Evolutionary conservation across 2,113 vertebrate genomes (phyloP).

Genomic region (Motacilla alba): DNA sequence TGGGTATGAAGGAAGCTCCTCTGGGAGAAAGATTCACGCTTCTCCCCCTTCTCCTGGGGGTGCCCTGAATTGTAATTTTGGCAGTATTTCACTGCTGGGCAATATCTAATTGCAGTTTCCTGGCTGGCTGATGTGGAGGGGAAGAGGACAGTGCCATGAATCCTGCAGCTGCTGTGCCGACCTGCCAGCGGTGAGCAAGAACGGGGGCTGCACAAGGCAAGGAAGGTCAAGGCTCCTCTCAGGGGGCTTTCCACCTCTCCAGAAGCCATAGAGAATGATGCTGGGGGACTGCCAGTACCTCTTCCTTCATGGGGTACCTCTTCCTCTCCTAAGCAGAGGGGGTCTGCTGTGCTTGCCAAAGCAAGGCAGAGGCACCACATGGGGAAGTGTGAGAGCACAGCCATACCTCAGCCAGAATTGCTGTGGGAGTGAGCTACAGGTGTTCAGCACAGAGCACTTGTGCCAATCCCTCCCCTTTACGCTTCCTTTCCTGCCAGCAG

Average conservation of each 20-base stretch:
- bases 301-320: neutral
- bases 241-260: neutral
- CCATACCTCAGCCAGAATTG: rapidly evolving
- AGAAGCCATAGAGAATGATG: neutral
- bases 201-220: neutral
- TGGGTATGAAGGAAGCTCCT: neutral
- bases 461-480: neutral
- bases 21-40: neutral
- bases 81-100: neutral
- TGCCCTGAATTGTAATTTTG: neutral
- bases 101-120: neutral
- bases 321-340: neutral
- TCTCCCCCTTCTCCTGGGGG: neutral
- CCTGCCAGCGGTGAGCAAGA: neutral
- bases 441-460: neutral
- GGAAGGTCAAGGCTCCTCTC: neutral
- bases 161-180: rapidly evolving
- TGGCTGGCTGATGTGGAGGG: neutral
- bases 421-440: neutral
- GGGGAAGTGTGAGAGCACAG: neutral
- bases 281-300: rapidly evolving
- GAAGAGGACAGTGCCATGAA: neutral
- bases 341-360: neutral
- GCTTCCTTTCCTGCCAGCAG: neutral
- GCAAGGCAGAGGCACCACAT: rapidly evolving